Percentiles rank a stretch among this genome's conserved stretches.
Evolutionary conservation across 2,797 vertebrate species (phyloP).

Genomic region (Leucoraja ocellata): DNA sequence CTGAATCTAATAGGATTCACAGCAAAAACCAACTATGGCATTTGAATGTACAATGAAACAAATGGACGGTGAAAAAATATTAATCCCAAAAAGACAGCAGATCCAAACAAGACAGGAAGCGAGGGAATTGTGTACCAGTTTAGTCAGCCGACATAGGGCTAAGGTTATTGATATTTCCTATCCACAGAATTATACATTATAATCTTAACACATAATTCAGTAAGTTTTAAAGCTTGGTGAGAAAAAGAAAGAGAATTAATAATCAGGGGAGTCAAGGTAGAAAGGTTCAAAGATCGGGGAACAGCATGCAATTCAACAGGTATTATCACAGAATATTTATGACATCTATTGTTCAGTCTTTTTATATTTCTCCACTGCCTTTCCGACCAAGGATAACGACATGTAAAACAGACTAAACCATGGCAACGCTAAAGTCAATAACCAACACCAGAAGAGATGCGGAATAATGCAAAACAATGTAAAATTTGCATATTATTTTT

Average conservation of each 20-base stretch:
- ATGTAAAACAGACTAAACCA: not conserved
- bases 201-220: not conserved
- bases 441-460: too few species aligned
- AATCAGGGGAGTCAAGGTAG: not conserved
- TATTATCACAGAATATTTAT: not conserved
- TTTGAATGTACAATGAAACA: not conserved
- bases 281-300: not conserved
- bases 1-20: not conserved
- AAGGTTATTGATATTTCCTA: not conserved
- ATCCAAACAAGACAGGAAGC: not conserved
- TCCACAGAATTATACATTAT: not conserved
- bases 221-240: not conserved
- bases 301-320: not conserved
- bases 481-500: not conserved
- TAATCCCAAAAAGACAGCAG: not conserved
- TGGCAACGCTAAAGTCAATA: too few species aligned
- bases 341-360: not conserved
- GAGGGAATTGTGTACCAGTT: not conserved
- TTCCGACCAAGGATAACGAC: not conserved
- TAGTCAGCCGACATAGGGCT: not conserved
- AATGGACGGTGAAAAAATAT: not conserved
- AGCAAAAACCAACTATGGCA: not conserved
- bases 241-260: not conserved
- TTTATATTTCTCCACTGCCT: not conserved
- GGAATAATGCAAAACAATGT: too few species aligned